Evolutionary conservation across 1,140 invertebrate species (phyloP).

Genomic region (Microplitis mediator): DNA sequence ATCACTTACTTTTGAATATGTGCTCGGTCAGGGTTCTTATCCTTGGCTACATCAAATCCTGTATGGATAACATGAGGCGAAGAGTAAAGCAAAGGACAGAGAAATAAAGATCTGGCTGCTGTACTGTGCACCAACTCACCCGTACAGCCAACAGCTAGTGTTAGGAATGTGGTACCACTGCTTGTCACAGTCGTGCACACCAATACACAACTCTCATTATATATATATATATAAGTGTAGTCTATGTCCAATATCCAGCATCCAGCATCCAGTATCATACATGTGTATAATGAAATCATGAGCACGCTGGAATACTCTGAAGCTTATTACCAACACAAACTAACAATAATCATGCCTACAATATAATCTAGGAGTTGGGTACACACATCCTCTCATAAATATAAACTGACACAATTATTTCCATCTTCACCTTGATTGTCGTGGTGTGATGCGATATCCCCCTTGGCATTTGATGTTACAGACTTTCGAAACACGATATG

Average conservation of each 20-base stretch:
- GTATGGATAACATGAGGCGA: neutral
- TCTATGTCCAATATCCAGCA: neutral
- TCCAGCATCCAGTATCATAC: no score
- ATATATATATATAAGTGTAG: neutral
- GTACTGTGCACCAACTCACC: conserved; percentile 30
- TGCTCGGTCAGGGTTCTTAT: conserved; percentile 34
- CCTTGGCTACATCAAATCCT: conserved; percentile 30
- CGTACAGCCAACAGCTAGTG: conserved; percentile 44
- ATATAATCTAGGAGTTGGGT: no score
- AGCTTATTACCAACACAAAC: no score
- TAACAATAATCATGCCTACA: no score
- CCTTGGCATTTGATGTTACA: neutral
- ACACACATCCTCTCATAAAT: neutral
- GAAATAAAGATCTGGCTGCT: conserved; percentile 28
- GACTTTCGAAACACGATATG: neutral
- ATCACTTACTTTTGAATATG: conserved; percentile 11
- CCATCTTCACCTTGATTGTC: conserved; percentile 4
- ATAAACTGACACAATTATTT: neutral
- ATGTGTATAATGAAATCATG: no score
- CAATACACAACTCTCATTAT: conserved; percentile 22
- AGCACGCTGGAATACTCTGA: no score
- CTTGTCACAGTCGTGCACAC: conserved; percentile 57
- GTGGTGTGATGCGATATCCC: neutral
- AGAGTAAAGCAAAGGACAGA: conserved; percentile 1
- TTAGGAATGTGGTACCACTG: conserved; percentile 63